Conservation (phyloP, 2,113 vertebrate species). For the Zootoca vivipara region DNA sequence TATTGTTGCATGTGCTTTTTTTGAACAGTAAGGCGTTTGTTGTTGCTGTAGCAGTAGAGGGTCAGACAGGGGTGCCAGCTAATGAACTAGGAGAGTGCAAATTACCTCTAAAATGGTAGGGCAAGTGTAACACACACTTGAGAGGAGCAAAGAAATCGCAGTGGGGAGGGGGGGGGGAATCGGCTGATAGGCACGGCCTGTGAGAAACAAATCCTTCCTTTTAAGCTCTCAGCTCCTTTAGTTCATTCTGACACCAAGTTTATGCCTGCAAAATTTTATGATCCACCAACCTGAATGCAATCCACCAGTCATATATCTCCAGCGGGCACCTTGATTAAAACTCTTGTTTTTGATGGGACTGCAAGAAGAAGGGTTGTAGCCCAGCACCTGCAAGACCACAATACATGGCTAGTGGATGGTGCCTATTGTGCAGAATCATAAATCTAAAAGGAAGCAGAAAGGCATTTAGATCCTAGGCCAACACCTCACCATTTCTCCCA, state of each 20-base stretch:
- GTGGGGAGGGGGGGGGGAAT: no score
- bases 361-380: background rate
- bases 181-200: background rate
- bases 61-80: constrained; percentile 73
- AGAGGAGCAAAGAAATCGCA: constrained; percentile 12
- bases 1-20: constrained; percentile 81
- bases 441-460: background rate
- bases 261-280: fast-evolving
- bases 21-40: constrained; percentile 78
- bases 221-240: background rate
- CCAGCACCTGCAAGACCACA: background rate
- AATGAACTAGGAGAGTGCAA: constrained; percentile 77
- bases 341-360: background rate
- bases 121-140: constrained; percentile 68
- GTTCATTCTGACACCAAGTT: background rate
- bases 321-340: background rate
- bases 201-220: background rate
- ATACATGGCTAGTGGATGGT: background rate
- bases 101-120: constrained; percentile 74
- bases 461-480: background rate
- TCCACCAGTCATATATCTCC: background rate
- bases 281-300: background rate
- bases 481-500: background rate
- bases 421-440: background rate
- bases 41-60: constrained; percentile 29